Percentiles rank a stretch among this genome's conserved stretches.
Evolutionary conservation across 53 echinoderm and acorn worm species (phyloP).

Genomic region (Arbacia lixula): DNA sequence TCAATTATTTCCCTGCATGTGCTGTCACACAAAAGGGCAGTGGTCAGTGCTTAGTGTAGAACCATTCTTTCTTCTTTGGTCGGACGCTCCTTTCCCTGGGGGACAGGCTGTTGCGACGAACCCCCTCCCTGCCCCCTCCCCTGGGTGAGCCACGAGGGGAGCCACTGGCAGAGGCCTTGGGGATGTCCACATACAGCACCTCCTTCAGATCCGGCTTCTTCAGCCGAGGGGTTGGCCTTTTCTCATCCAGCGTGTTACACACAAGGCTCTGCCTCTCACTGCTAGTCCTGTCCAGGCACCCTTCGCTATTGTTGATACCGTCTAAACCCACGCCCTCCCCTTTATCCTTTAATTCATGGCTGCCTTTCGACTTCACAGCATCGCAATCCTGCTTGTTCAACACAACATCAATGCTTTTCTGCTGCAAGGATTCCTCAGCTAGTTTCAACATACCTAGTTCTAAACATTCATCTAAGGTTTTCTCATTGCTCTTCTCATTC

Average conservation of each 20-base stretch:
- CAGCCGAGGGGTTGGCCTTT: neutral
- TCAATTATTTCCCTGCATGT: no score
- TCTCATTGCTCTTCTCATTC: conserved; percentile 36
- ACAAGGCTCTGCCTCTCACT: neutral
- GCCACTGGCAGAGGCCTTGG: conserved; percentile 33
- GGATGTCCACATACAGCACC: conserved; percentile 77
- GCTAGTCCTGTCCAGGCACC: neutral
- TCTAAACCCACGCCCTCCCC: conserved; percentile 11
- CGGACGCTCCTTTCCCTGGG: conserved; percentile 89
- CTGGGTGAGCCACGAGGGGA: conserved; percentile 59
- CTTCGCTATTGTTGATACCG: conserved; percentile 1
- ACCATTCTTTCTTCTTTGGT: conserved; percentile 80
- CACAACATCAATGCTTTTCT: conserved; percentile 18
- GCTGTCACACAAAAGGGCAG: no score
- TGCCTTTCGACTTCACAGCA: neutral
- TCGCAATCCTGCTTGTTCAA: conserved; percentile 22
- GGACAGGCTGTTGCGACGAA: conserved; percentile 65
- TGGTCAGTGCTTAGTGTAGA: conserved; percentile 40
- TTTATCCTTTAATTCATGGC: conserved; percentile 14
- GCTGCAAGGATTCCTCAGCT: neutral
- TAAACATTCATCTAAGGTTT: conserved; percentile 64
- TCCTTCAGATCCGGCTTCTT: conserved; percentile 55
- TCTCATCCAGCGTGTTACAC: conserved; percentile 12
- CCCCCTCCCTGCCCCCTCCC: conserved; percentile 35
- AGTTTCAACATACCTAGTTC: conserved; percentile 17